Percentiles rank a stretch among this genome's conserved stretches.
These are phyloP conservation scores for Planiliza haematocheilus DNA, from an alignment of 2,113 vertebrate genomes.

Conservation along the genomic window DNA sequence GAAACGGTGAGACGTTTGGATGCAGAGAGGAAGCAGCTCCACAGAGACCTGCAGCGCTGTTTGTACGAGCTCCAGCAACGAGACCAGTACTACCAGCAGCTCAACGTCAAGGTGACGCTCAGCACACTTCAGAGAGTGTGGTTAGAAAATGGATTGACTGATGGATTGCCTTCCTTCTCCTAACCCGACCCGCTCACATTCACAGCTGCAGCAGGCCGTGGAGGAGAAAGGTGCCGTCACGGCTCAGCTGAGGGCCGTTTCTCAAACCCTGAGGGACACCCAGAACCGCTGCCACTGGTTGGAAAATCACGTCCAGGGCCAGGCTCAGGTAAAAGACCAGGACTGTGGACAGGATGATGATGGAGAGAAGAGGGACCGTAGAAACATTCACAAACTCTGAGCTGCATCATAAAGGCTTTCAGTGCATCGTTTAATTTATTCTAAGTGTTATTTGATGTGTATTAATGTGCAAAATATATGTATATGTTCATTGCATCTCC, in stretches of 20 bases:
- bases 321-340: slow-evolving; percentile 44
- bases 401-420: too few relatives aligned
- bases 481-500: too few relatives aligned
- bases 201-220: slow-evolving; percentile 83
- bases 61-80: slow-evolving; percentile 87
- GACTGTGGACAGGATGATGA: too few relatives aligned
- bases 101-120: slow-evolving; percentile 83
- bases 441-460: too few relatives aligned
- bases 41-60: slow-evolving; percentile 84
- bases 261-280: slow-evolving; percentile 86
- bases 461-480: too few relatives aligned
- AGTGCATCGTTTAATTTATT: too few relatives aligned
- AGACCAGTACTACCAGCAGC: slow-evolving; percentile 85
- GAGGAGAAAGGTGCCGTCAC: slow-evolving; percentile 86
- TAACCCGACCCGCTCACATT: too few relatives aligned
- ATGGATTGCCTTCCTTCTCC: too few relatives aligned
- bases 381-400: too few relatives aligned
- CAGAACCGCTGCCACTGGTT: slow-evolving; percentile 86
- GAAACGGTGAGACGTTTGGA: slow-evolving; percentile 70
- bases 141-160: too few relatives aligned
- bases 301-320: slow-evolving; percentile 81
- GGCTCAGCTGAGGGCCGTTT: slow-evolving; percentile 84
- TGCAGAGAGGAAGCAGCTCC: slow-evolving; percentile 81
- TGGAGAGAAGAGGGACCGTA: too few relatives aligned
- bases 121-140: neutral